Evolutionary conservation across 2,113 vertebrate genomes (phyloP).

Genomic region (Semicossyphus pulcher): DNA sequence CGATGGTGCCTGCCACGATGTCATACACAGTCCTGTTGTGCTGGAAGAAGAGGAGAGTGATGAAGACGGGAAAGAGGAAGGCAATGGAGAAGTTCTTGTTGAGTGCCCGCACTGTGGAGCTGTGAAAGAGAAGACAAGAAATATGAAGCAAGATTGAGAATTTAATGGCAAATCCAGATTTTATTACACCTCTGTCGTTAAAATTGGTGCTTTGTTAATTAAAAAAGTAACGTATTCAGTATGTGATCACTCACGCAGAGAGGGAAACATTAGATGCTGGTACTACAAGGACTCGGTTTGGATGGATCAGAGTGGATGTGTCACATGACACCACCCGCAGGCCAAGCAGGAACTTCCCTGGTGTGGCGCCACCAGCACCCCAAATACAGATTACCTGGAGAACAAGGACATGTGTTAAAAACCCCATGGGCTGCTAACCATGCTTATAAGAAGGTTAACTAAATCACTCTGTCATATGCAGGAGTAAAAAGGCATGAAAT

Average conservation of each 20-base stretch:
- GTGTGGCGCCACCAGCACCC: conserved; percentile 95
- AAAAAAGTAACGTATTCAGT: not conserved
- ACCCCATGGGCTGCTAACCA: too few relatives aligned
- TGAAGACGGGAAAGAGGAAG: conserved; percentile 96
- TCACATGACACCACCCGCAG: conserved; percentile 94
- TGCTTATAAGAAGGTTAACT: too few relatives aligned
- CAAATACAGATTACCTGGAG: conserved; percentile 94
- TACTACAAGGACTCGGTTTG: conserved; percentile 92
- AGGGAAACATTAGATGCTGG: conserved; percentile 93
- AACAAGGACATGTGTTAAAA: not conserved
- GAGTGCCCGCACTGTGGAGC: conserved; percentile 93
- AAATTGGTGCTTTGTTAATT: too few relatives aligned
- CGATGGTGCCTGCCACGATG: conserved; percentile 96
- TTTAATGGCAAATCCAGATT: too few relatives aligned
- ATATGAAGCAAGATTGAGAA: not conserved
- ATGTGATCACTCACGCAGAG: conserved; percentile 90
- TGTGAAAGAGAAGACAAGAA: conserved; percentile 59
- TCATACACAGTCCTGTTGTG: conserved; percentile 98
- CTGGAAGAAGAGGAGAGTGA: conserved; percentile 96
- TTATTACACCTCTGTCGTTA: too few relatives aligned
- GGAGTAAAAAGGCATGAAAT: not conserved
- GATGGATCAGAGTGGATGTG: conserved; percentile 90
- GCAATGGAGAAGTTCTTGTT: conserved; percentile 99
- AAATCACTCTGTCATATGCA: not conserved
- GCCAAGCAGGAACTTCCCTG: conserved; percentile 95